These are phyloP conservation scores for Rhynchophorus ferrugineus DNA, from an alignment of 1,140 invertebrate species.

Conservation along the genomic window DNA sequence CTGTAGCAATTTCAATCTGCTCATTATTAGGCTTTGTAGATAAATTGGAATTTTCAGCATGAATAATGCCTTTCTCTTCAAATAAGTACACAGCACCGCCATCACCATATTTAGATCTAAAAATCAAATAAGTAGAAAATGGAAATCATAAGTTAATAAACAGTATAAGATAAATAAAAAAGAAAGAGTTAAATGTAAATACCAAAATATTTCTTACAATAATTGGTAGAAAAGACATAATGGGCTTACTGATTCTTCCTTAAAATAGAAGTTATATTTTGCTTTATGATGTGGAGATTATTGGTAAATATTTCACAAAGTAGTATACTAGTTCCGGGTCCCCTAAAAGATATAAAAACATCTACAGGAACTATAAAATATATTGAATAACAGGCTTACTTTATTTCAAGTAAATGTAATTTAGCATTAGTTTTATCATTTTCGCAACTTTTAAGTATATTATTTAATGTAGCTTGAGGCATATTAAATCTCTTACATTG, in stretches of 20 bases:
- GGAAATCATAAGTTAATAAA: no score
- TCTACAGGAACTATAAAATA: background rate
- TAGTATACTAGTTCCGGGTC: constrained; percentile 41
- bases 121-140: no score
- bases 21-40: constrained; percentile 24
- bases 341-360: constrained; percentile 31
- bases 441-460: constrained; percentile 46
- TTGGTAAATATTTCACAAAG: constrained; percentile 41
- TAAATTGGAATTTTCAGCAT: constrained; percentile 32
- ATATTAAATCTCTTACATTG: constrained; percentile 52
- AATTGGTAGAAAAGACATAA: constrained; percentile 4
- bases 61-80: constrained; percentile 47
- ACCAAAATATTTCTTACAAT: no score
- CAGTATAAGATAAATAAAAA: no score
- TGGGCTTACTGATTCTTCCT: constrained; percentile 44
- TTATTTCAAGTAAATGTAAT: constrained; percentile 39
- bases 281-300: constrained; percentile 36
- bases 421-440: constrained; percentile 36
- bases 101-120: constrained; percentile 31
- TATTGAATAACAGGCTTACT: constrained; percentile 26
- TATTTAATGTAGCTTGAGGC: constrained; percentile 51
- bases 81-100: constrained; percentile 43
- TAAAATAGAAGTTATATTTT: constrained; percentile 39
- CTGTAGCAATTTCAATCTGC: constrained; percentile 47
- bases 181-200: no score